These are phyloP conservation scores for Pachypeltis micranthus DNA, from an alignment of 1,140 invertebrate genomes.

Conservation along the genomic window DNA sequence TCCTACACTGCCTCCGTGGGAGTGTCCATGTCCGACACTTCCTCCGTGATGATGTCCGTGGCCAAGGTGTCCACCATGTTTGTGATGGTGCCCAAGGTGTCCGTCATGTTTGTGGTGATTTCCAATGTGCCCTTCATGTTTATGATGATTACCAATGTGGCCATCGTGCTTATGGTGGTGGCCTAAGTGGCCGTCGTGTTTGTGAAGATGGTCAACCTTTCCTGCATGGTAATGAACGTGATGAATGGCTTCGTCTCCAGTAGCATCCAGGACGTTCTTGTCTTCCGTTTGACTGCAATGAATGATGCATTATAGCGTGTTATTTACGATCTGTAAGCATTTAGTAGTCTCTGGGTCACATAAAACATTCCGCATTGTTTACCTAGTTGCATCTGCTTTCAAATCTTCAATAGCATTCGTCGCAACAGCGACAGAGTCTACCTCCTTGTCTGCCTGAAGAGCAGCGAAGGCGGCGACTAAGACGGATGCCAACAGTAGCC, in stretches of 20 bases:
- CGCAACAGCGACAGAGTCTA: background rate
- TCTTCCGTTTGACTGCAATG: background rate
- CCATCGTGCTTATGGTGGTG: background rate
- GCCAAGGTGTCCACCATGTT: conserved; percentile 7
- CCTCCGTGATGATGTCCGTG: conserved; percentile 10
- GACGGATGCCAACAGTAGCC: background rate
- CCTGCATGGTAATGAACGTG: conserved; percentile 15
- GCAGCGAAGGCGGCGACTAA: conserved; percentile 10
- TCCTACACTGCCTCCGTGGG: conserved; percentile 1
- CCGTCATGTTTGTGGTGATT: conserved; percentile 2
- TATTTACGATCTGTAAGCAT: background rate
- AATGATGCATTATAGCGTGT: background rate
- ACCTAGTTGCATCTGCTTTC: conserved; percentile 12
- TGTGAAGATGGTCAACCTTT: conserved; percentile 14
- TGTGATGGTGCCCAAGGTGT: conserved; percentile 11
- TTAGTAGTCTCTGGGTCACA: background rate
- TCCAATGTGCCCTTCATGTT: background rate
- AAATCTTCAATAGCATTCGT: background rate
- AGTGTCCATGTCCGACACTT: conserved; percentile 11
- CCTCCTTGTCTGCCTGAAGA: background rate
- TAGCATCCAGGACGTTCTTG: background rate
- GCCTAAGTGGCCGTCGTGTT: background rate
- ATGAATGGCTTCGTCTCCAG: conserved; percentile 9
- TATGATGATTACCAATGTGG: background rate
- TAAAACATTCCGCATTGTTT: background rate